Evolutionary conservation across 2,113 vertebrate genomes (phyloP).

Genomic region (Nerophis ophidion): DNA sequence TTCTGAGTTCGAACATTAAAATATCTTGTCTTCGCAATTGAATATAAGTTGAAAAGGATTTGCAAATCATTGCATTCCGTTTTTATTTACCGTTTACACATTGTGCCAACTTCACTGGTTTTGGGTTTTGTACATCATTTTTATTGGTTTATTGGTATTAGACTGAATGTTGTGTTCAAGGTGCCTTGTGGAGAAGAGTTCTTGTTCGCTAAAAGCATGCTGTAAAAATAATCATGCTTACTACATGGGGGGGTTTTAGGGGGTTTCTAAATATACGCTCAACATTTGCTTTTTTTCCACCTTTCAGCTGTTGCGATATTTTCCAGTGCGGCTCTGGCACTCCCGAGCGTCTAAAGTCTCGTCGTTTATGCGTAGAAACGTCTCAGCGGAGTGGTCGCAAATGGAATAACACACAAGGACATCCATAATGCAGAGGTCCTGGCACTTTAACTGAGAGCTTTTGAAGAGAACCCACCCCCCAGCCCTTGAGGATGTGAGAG

Average conservation of each 20-base stretch:
- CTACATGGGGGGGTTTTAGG: background rate
- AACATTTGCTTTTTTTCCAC: background rate
- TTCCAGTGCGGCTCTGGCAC: conserved; percentile 17
- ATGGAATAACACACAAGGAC: conserved; percentile 28
- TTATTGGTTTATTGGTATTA: too few species aligned
- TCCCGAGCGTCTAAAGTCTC: conserved; percentile 2
- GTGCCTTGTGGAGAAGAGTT: too few species aligned
- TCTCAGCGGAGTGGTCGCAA: conserved; percentile 39
- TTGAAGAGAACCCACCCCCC: background rate
- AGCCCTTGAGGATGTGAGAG: too few species aligned
- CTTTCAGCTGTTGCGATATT: conserved; percentile 1
- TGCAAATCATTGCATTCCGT: too few species aligned
- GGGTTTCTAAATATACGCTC: background rate
- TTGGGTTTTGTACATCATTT: too few species aligned
- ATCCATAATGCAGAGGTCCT: conserved; percentile 41
- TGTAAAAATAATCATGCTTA: background rate
- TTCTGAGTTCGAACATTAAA: too few species aligned
- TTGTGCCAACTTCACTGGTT: too few species aligned
- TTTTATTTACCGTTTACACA: too few species aligned
- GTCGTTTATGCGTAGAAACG: conserved; percentile 18
- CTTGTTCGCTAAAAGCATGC: too few species aligned
- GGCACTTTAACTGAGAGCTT: conserved; percentile 35
- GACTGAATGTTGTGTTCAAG: too few species aligned
- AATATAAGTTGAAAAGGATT: too few species aligned
- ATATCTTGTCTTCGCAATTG: too few species aligned